These are phyloP conservation scores for Nomada goodeniana DNA, from an alignment of 2,888 invertebrate genomes.

Conservation along the genomic window DNA sequence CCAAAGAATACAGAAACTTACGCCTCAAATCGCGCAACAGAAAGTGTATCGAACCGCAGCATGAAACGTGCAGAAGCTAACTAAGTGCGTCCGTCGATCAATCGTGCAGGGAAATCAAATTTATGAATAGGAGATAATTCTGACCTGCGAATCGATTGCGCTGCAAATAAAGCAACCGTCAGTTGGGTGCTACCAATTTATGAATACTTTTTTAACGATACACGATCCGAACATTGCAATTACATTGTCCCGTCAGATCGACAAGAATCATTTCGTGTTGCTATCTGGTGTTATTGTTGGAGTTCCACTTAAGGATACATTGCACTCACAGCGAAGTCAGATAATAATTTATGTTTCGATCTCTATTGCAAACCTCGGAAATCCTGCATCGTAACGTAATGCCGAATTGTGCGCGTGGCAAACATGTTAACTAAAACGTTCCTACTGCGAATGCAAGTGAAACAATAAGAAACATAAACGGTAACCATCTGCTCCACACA, in stretches of 20 bases:
- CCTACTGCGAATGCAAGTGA: neutral
- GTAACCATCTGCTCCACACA: neutral
- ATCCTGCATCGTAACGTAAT: neutral
- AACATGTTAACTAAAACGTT: conserved; percentile 5
- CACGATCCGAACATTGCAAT: neutral
- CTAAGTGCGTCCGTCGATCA: neutral
- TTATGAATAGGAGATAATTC: neutral
- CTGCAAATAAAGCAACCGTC: neutral
- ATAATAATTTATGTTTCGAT: conserved; percentile 18
- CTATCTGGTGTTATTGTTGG: conserved; percentile 30
- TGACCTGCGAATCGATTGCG: neutral
- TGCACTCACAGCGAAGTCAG: neutral
- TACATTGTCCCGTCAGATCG: neutral
- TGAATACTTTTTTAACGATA: conserved; percentile 10
- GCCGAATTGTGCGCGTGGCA: neutral
- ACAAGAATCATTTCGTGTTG: conserved; percentile 8
- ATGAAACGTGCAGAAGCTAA: neutral
- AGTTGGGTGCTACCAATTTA: neutral
- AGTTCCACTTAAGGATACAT: conserved; percentile 21
- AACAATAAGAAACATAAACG: neutral
- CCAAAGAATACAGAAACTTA: too few relatives aligned
- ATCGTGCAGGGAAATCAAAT: neutral
- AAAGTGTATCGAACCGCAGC: neutral
- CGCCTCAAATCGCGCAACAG: neutral
- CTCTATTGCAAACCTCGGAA: conserved; percentile 2